Percentiles rank a stretch among this genome's conserved stretches.
These are phyloP conservation scores for Hermaeophaga mercurialis DNA, from an alignment of 2,888 invertebrate genomes.

Conservation along the genomic window DNA sequence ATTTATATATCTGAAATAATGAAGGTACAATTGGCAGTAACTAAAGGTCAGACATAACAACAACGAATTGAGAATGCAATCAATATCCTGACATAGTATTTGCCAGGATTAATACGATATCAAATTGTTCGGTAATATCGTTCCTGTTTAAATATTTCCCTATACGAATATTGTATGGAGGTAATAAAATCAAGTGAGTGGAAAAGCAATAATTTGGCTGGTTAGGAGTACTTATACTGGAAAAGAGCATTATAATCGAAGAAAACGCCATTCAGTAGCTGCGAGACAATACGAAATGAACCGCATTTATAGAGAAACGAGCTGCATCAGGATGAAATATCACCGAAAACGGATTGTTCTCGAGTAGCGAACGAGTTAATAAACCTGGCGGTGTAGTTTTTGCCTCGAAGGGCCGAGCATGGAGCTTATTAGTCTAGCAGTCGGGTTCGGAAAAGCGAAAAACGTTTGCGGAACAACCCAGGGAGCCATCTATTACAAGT, in stretches of 20 bases:
- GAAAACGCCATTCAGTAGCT: conserved; percentile 14
- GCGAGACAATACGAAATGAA: conserved; percentile 25
- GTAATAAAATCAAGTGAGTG: conserved; percentile 21
- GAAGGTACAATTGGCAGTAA: too few species aligned
- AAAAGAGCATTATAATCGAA: conserved; percentile 23
- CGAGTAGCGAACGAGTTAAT: conserved; percentile 27
- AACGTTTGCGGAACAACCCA: conserved; percentile 29
- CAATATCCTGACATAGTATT: too few species aligned
- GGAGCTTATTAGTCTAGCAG: conserved; percentile 31
- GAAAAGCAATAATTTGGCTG: conserved; percentile 23
- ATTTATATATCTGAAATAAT: too few species aligned
- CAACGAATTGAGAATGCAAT: too few species aligned
- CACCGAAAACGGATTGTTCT: conserved; percentile 21
- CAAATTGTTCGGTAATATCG: too few species aligned
- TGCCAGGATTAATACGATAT: too few species aligned
- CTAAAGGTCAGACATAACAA: too few species aligned
- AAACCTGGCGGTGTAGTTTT: conserved; percentile 25
- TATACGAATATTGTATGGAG: background rate
- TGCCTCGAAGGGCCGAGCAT: conserved; percentile 16
- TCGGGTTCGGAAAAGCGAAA: conserved; percentile 24
- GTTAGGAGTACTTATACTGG: conserved; percentile 13
- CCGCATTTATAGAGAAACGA: conserved; percentile 24
- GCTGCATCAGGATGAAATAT: conserved; percentile 19
- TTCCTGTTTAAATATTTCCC: background rate
- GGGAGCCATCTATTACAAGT: conserved; percentile 36